Percentiles rank a stretch among this genome's conserved stretches.
phyloP scores from a whole-genome alignment of 2,113 vertebrate species.

The Myiozetetes cayanensis region DNA sequence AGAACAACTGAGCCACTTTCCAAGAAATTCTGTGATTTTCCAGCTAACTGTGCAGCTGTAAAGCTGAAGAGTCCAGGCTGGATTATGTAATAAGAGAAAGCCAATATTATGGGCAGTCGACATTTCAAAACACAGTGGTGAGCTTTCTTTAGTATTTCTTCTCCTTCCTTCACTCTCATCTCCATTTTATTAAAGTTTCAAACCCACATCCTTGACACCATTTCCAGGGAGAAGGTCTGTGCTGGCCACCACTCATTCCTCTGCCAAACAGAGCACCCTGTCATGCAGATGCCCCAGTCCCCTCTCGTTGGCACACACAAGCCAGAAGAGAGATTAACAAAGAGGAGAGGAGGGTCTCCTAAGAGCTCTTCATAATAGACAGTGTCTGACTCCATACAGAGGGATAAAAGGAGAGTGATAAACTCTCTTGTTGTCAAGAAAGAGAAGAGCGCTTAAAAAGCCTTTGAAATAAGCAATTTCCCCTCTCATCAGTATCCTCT shows the following conservation, averaged over 20 bases:
- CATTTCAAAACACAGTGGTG: neutral
- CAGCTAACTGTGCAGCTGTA: neutral
- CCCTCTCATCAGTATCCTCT: constrained; percentile 53
- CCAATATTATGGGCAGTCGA: neutral
- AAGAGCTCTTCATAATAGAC: neutral
- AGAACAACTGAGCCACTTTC: neutral
- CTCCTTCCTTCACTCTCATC: neutral
- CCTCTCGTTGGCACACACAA: neutral
- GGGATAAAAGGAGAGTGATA: constrained; percentile 35
- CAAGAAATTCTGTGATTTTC: constrained; percentile 29
- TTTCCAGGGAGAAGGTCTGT: neutral
- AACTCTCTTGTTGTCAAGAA: constrained; percentile 54
- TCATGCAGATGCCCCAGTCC: neutral
- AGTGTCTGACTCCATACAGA: neutral
- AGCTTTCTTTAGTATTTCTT: neutral
- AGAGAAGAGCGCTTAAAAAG: constrained; percentile 36
- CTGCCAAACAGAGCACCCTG: neutral
- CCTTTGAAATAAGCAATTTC: constrained; percentile 64
- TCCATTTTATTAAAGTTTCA: neutral
- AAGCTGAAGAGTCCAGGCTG: neutral
- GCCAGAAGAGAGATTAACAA: neutral
- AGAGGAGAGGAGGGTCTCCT: neutral
- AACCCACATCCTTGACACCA: fast-evolving
- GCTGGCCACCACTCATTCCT: neutral
- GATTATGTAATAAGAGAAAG: neutral